Conservation (phyloP, 2,797 vertebrate genomes). For the Fratercula arctica region DNA sequence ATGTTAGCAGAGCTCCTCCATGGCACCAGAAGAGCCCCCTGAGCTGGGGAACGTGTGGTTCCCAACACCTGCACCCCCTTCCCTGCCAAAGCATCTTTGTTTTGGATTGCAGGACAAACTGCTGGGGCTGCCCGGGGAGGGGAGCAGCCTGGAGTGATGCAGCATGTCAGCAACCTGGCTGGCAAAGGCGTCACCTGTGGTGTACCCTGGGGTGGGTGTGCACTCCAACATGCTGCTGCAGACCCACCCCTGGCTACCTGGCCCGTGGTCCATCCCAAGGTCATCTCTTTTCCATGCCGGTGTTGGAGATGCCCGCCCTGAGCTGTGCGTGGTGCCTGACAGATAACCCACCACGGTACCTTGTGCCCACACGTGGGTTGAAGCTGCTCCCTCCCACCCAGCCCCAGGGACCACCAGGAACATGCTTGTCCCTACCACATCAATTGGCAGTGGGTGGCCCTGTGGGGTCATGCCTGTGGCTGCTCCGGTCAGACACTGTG, state of each 20-base stretch:
- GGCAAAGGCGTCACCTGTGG: neutral
- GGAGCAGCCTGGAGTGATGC: neutral
- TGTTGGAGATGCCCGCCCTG: neutral
- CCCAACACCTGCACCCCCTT: neutral
- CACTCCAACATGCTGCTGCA: neutral
- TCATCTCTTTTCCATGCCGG: neutral
- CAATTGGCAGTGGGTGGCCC: neutral
- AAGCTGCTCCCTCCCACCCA: neutral
- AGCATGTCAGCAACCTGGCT: too few species aligned
- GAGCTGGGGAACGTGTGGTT: neutral
- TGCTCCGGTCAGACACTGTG: accelerated
- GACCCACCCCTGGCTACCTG: too few species aligned
- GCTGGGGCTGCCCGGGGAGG: neutral
- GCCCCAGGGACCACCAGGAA: neutral
- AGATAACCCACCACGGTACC: neutral
- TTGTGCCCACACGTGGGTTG: neutral
- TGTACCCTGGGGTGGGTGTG: neutral
- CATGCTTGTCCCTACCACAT: neutral
- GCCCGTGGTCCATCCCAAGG: accelerated
- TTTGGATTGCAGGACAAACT: neutral
- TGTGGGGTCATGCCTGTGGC: accelerated
- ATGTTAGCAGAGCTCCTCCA: neutral
- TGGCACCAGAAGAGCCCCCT: neutral
- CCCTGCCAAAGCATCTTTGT: neutral
- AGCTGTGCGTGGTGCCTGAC: accelerated